These are phyloP conservation scores for Schizopygopsis pylzovi DNA, from an alignment of 2,797 vertebrate genomes.

Conservation along the genomic window DNA sequence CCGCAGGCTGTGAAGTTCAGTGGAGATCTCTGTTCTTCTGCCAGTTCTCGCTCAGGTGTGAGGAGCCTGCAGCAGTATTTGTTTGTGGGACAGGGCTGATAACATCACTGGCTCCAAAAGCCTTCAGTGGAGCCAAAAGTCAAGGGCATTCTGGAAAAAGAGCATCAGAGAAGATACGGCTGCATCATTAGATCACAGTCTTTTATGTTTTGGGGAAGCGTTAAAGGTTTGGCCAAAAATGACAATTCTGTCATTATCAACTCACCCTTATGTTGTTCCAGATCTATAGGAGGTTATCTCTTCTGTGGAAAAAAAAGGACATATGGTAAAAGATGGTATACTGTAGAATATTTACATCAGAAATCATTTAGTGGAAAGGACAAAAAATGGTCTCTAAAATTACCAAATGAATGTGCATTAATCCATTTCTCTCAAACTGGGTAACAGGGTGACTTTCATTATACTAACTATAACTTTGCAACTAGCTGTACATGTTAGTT, in stretches of 20 bases:
- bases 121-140: slow-evolving; percentile 55
- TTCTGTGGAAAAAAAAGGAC: background rate
- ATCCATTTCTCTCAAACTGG: background rate
- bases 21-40: slow-evolving; percentile 58
- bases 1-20: slow-evolving; percentile 67
- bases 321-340: background rate
- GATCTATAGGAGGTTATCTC: background rate
- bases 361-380: background rate
- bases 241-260: background rate
- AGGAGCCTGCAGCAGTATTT: slow-evolving; percentile 60
- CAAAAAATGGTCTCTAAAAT: background rate
- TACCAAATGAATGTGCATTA: background rate
- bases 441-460: background rate
- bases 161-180: background rate
- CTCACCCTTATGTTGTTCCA: background rate
- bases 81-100: slow-evolving; percentile 47
- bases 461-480: too few relatives aligned
- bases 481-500: too few relatives aligned
- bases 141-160: slow-evolving; percentile 47
- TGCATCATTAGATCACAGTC: background rate
- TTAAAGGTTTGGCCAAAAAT: background rate
- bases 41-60: slow-evolving; percentile 70
- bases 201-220: background rate
- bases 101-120: slow-evolving; percentile 55
- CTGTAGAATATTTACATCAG: background rate